A percentile compares a stretch with the other conserved stretches of the same genome.
phyloP scores from a whole-genome alignment of 2,888 invertebrate species.

The Diaphora mendica region DNA sequence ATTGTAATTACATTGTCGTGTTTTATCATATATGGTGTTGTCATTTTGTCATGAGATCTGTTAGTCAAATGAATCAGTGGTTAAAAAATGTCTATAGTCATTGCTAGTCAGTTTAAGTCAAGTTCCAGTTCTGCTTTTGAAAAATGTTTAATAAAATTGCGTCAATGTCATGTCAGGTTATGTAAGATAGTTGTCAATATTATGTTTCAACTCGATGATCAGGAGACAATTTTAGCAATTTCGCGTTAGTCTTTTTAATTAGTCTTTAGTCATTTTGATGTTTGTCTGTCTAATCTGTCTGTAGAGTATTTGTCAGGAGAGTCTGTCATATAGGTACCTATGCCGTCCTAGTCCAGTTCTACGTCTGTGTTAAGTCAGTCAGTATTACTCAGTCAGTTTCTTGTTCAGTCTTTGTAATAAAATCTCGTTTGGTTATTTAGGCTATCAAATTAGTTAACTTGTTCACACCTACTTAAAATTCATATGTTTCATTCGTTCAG shows the following conservation, averaged over 20 bases:
- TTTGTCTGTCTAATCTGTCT: too few species aligned
- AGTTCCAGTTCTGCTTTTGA: not conserved
- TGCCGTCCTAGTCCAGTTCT: not conserved
- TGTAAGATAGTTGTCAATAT: not conserved
- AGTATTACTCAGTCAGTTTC: not conserved
- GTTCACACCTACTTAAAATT: not conserved
- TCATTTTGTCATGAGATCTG: slow-evolving; percentile 35
- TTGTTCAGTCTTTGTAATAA: not conserved
- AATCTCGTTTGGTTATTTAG: not conserved
- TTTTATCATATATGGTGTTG: slow-evolving; percentile 1
- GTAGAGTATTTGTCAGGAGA: too few species aligned
- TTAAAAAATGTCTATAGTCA: not conserved
- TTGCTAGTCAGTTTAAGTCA: slow-evolving; percentile 17
- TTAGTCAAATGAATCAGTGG: not conserved
- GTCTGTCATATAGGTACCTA: too few species aligned
- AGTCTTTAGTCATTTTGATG: not conserved
- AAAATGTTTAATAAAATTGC: not conserved
- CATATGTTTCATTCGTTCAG: not conserved
- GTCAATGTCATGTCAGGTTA: not conserved
- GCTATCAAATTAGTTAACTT: too few species aligned
- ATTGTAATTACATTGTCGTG: slow-evolving; percentile 16
- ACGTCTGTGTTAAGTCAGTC: not conserved
- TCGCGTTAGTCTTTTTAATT: slow-evolving; percentile 12
- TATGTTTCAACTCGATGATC: not conserved
- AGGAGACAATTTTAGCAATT: slow-evolving; percentile 30